Conservation (phyloP, 2,888 invertebrate genomes). For the Coelinius sp. region DNA sequence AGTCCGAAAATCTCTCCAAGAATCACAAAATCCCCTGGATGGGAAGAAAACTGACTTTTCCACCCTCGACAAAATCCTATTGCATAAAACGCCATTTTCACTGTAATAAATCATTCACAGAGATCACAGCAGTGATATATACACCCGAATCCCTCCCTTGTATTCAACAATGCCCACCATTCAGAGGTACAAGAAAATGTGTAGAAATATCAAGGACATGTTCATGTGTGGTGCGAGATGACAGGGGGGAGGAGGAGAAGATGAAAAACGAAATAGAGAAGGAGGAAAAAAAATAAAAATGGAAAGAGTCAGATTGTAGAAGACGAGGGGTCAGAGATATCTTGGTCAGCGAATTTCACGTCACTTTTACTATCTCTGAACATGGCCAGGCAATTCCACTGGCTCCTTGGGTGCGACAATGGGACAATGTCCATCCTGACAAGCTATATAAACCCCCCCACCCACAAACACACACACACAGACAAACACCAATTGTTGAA, state of each 20-base stretch:
- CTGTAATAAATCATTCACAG: slow-evolving; percentile 8
- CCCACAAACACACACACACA: neutral
- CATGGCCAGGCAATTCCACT: slow-evolving; percentile 46
- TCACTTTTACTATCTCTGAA: slow-evolving; percentile 47
- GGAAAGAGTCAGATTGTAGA: neutral
- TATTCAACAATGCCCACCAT: neutral
- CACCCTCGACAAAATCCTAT: neutral
- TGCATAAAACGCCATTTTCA: slow-evolving; percentile 1
- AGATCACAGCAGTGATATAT: slow-evolving; percentile 2
- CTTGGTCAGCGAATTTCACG: slow-evolving; percentile 51
- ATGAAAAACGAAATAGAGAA: slow-evolving; percentile 12
- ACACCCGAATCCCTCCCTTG: neutral
- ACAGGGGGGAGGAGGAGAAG: neutral
- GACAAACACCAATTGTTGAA: slow-evolving; percentile 11
- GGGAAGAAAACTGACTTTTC: neutral
- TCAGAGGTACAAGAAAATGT: neutral
- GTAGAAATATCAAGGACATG: slow-evolving; percentile 27
- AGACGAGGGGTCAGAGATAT: slow-evolving; percentile 39
- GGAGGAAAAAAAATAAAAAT: neutral
- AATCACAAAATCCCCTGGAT: neutral
- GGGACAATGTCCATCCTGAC: slow-evolving; percentile 17
- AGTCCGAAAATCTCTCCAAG: neutral
- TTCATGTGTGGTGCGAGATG: slow-evolving; percentile 21
- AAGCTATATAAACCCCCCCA: neutral
- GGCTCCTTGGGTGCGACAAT: slow-evolving; percentile 28